phyloP scores from a whole-genome alignment of 2,797 vertebrate species.

The Myotis pilosus region DNA sequence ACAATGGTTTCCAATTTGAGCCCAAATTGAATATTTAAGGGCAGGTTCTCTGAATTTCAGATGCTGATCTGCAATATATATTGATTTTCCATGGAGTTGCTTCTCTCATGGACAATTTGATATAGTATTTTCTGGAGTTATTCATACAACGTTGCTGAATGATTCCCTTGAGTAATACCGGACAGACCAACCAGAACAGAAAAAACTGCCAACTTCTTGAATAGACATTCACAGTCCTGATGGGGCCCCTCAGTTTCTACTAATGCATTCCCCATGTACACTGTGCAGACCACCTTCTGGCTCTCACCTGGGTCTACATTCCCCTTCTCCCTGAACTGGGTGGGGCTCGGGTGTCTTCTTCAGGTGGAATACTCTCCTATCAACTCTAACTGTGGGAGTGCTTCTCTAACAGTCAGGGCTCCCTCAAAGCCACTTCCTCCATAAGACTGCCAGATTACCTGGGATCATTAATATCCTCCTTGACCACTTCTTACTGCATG shows the following conservation, averaged over 20 bases:
- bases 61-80: background rate
- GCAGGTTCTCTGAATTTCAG: background rate
- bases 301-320: background rate
- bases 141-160: background rate
- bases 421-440: background rate
- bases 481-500: background rate
- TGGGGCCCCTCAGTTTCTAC: background rate
- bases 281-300: background rate
- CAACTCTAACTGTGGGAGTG: background rate
- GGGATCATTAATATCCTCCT: background rate
- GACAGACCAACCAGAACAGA: background rate
- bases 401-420: background rate
- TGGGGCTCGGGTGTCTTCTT: background rate
- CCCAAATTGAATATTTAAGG: background rate
- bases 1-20: background rate
- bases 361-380: background rate
- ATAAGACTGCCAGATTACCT: background rate
- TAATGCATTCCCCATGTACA: background rate
- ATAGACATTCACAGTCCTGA: background rate
- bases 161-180: background rate
- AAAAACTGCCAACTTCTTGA: background rate
- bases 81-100: background rate
- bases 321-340: background rate
- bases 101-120: background rate
- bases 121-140: background rate